Percentiles rank a stretch among this genome's conserved stretches.
Evolutionary conservation across 1,140 invertebrate genomes (phyloP).

Genomic region (Drosophila tsacasi): DNA sequence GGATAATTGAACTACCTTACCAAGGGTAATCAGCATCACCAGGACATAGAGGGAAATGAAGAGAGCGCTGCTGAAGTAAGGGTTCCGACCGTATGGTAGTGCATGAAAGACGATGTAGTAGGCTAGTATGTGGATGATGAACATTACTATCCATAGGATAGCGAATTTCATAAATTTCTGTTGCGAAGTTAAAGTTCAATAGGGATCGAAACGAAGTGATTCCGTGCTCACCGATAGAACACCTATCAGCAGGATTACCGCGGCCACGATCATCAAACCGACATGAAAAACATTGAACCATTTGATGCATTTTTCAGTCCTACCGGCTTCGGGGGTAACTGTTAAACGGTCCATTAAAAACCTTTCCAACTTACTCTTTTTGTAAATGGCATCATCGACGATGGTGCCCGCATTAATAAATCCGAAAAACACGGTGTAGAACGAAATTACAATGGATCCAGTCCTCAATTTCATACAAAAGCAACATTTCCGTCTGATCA

Average conservation of each 20-base stretch:
- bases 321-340: neutral
- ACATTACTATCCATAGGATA: conserved; percentile 32
- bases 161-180: conserved; percentile 2
- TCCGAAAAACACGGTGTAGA: conserved; percentile 44
- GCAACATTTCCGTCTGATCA: conserved; percentile 13
- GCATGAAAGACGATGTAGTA: conserved; percentile 40
- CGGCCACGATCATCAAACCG: conserved; percentile 32
- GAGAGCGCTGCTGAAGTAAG: conserved; percentile 8
- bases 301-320: conserved; percentile 15
- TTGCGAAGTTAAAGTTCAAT: neutral
- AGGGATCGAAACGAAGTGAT: neutral
- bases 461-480: conserved; percentile 20
- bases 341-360: too few relatives aligned
- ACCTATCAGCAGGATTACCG: conserved; percentile 26
- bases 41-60: conserved; percentile 3
- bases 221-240: conserved; percentile 17
- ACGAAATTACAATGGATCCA: conserved; percentile 42
- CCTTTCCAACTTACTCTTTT: conserved; percentile 15
- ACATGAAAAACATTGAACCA: conserved; percentile 47
- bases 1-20: conserved; percentile 2
- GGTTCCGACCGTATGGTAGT: conserved; percentile 10
- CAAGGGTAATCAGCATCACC: conserved; percentile 5
- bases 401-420: conserved; percentile 35
- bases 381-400: conserved; percentile 22
- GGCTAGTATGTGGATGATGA: conserved; percentile 22